Evolutionary conservation across 2,797 vertebrate species (phyloP).

Genomic region (Tarsius wallacei): DNA sequence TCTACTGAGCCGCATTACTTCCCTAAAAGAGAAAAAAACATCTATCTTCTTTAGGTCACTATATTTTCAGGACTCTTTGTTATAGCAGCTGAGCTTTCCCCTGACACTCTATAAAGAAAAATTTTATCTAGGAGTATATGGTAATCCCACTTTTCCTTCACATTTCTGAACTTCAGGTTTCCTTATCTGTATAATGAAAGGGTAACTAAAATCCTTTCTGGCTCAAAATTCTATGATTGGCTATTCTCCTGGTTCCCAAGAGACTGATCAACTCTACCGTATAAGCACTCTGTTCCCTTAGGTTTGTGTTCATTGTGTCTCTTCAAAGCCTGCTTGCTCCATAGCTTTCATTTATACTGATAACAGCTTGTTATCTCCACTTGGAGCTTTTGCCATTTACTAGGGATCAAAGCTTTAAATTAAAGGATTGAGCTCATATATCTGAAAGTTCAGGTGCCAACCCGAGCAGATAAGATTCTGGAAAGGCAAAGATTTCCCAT

Average conservation of each 20-base stretch:
- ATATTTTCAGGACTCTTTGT: not conserved
- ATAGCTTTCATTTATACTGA: not conserved
- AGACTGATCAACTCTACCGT: not conserved
- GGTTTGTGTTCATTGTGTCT: not conserved
- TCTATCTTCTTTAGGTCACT: not conserved
- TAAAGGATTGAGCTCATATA: slow-evolving; percentile 23
- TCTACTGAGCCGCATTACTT: not conserved
- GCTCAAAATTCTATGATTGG: slow-evolving; percentile 6
- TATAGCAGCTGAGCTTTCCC: not conserved
- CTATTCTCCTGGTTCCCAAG: not conserved
- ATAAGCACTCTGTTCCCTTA: not conserved
- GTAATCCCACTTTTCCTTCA: not conserved
- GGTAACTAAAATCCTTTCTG: slow-evolving; percentile 51
- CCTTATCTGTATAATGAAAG: slow-evolving; percentile 49
- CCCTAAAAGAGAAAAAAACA: not conserved
- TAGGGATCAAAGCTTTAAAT: slow-evolving; percentile 51
- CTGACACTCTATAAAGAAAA: not conserved
- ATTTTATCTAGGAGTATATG: not conserved
- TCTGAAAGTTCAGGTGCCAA: slow-evolving; percentile 5
- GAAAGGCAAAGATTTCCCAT: not conserved
- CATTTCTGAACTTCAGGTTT: slow-evolving; percentile 19
- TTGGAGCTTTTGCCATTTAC: not conserved
- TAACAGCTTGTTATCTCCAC: slow-evolving; percentile 35
- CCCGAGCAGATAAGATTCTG: not conserved
- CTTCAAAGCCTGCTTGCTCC: not conserved